Evolutionary conservation across 2,888 invertebrate genomes (phyloP).

Genomic region (Rapana venosa): DNA sequence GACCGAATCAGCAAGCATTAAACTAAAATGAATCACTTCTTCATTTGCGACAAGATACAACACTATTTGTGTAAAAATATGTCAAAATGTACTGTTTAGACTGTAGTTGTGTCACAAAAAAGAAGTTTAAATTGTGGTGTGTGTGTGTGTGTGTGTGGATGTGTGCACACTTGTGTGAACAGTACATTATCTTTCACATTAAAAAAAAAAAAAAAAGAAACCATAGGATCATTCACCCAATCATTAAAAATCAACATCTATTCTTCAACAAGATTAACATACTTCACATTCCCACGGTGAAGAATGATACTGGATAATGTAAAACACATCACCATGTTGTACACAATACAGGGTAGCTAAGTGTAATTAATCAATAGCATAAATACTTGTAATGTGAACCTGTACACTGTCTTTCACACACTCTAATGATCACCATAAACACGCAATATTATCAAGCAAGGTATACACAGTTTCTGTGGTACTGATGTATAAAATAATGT

Average conservation of each 20-base stretch:
- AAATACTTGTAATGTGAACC: neutral
- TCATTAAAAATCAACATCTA: neutral
- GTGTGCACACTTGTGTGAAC: neutral
- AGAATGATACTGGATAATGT: neutral
- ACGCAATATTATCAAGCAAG: slow-evolving; percentile 8
- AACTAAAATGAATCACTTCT: neutral
- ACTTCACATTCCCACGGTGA: neutral
- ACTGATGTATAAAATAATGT: neutral
- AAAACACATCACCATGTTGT: neutral
- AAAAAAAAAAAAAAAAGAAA: neutral
- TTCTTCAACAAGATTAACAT: neutral
- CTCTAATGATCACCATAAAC: neutral
- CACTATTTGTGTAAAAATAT: neutral
- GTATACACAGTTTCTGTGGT: neutral
- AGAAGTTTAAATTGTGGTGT: neutral
- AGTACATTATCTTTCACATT: neutral
- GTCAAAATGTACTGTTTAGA: neutral
- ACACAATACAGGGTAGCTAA: neutral
- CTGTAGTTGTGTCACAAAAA: neutral
- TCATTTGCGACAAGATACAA: neutral
- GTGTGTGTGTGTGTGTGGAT: neutral
- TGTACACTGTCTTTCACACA: neutral
- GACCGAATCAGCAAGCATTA: neutral
- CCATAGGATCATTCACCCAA: neutral
- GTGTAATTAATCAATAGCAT: neutral